Percentiles rank a stretch among this genome's conserved stretches.
Evolutionary conservation across 2,797 vertebrate genomes (phyloP).

Genomic region (Delichon dasypus): DNA sequence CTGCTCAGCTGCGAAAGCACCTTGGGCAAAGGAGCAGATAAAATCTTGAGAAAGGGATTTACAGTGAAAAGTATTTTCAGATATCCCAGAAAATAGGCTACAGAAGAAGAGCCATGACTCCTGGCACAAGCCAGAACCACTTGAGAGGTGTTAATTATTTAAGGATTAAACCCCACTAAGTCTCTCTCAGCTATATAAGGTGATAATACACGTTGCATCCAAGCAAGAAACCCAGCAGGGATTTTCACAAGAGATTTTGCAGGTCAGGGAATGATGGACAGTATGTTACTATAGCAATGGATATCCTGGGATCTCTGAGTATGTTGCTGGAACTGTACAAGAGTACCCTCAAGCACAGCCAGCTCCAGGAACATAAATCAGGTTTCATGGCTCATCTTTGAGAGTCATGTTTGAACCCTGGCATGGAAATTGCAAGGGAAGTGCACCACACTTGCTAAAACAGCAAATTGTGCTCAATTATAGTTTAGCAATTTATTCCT

Average conservation of each 20-base stretch:
- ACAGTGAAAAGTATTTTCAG: conserved; percentile 44
- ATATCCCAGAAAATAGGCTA: conserved; percentile 39
- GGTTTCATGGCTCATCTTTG: conserved; percentile 44
- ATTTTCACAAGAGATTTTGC: conserved; percentile 47
- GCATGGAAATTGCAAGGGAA: conserved; percentile 19
- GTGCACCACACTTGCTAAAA: conserved; percentile 26
- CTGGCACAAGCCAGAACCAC: neutral
- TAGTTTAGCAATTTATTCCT: conserved; percentile 33
- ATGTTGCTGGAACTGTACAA: neutral
- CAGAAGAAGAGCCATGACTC: neutral
- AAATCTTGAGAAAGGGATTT: conserved; percentile 45
- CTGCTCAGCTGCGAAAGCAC: neutral
- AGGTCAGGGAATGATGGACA: conserved; percentile 62
- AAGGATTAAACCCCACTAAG: conserved; percentile 48
- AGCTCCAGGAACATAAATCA: conserved; percentile 23
- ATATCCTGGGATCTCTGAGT: conserved; percentile 50
- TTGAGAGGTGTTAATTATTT: conserved; percentile 61
- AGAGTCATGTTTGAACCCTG: conserved; percentile 12
- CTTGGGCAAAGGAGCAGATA: conserved; percentile 25
- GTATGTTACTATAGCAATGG: conserved; percentile 68
- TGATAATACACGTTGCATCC: conserved; percentile 42
- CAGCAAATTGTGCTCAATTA: conserved; percentile 49
- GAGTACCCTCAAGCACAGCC: neutral
- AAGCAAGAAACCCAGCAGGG: conserved; percentile 31
- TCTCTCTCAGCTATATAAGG: conserved; percentile 44